phyloP scores from a whole-genome alignment of 1,140 invertebrate species.

The Delia radicum region DNA sequence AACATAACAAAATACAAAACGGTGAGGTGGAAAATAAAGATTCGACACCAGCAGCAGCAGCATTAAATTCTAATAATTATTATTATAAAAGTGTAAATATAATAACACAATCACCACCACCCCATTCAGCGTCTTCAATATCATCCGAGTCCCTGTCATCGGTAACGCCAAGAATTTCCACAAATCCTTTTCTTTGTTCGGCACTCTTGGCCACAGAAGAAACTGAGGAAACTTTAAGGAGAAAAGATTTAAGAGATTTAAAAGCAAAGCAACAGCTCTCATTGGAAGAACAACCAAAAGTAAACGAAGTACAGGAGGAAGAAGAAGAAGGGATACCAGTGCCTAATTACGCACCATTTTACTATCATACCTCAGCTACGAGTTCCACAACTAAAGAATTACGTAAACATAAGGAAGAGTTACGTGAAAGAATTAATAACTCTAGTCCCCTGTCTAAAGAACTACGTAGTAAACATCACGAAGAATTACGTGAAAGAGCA shows the following conservation, averaged over 20 bases:
- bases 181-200: constrained; percentile 51
- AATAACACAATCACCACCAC: constrained; percentile 52
- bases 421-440: constrained; percentile 21
- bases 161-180: constrained; percentile 55
- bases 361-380: constrained; percentile 42
- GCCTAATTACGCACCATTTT: constrained; percentile 39
- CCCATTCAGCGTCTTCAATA: constrained; percentile 56
- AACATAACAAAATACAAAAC: neutral
- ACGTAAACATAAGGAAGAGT: constrained; percentile 68
- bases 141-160: constrained; percentile 58
- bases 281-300: neutral
- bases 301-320: neutral
- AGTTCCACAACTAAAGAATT: constrained; percentile 60
- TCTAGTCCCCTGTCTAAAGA: constrained; percentile 54
- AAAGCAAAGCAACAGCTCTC: neutral
- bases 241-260: neutral
- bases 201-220: constrained; percentile 35
- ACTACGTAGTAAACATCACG: constrained; percentile 76
- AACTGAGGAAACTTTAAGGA: neutral
- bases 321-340: constrained; percentile 29
- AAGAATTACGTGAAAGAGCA: constrained; percentile 28
- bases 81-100: constrained; percentile 53
- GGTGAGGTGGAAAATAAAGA: neutral
- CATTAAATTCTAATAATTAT: constrained; percentile 34
- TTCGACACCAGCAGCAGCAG: constrained; percentile 25